Base-by-base conservation (phyloP, 2,888 invertebrate genomes). In the Harmothoe impar region DNA sequence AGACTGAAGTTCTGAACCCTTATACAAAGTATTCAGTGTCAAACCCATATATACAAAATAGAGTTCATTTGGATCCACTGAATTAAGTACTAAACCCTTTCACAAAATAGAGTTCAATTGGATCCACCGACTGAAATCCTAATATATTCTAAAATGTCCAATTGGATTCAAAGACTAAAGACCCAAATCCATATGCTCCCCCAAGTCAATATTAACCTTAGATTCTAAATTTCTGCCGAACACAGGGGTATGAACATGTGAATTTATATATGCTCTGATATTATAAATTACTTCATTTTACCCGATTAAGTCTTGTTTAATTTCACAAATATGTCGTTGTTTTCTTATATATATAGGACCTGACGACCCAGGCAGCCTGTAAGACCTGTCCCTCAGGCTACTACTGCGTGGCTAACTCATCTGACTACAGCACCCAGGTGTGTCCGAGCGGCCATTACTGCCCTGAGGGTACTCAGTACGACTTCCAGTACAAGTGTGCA, bases 361-460 rank as follows among this genome's bases (percentile, higher is more conserved):
- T 94, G 89, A 91, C 90, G n/a, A 93, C 92, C 51, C 93, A 94
- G 90, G 92, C 94, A 1, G 90, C 91, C 68, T 95, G 95, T 92
- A 92, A 92, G 52, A 68, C 91, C 0, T 95, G 95, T 90, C 95
- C 94, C 31, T 93, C 94, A 12, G 95, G 95, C 89, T 94, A 95
- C 91, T 95, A 94, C 92, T 95, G 95, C 91, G 93, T 93, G 62
- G 94, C 94, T 89, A 94, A 94, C 91, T 95, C 95, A 23, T 90
- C 93, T 35, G 94, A 94, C 7, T 95, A 94, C 92, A 92, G 93
- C 7, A 93, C 93, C 91, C 94, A 94, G 90, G 91, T 94, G 20
- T 95, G 95, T 91, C 95, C 95, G 10, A 91, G 93, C 0, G 95
- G 95, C 78, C 94, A 95, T 92, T 95, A 95, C 93, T 95, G 95